Percentiles rank a stretch among this genome's conserved stretches.
Evolutionary conservation across 1,140 invertebrate genomes (phyloP).

Genomic region (Caerostris darwini): DNA sequence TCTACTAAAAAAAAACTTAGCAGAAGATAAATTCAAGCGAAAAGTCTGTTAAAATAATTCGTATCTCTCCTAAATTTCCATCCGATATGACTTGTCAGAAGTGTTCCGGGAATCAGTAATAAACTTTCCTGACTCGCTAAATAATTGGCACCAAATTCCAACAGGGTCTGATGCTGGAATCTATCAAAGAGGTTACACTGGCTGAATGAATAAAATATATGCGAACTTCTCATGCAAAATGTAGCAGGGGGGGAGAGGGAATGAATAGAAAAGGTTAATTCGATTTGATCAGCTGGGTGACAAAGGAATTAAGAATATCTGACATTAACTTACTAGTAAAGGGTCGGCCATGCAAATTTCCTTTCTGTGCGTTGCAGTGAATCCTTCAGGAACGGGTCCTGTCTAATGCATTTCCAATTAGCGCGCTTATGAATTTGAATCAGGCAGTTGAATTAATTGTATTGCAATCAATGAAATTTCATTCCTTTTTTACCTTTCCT

Average conservation of each 20-base stretch:
- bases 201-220: not conserved
- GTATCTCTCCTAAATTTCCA: not conserved
- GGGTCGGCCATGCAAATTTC: constrained; percentile 2
- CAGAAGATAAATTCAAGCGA: not conserved
- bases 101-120: not conserved
- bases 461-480: not conserved
- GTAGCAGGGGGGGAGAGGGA: not conserved
- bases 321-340: constrained; percentile 17
- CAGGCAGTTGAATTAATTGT: not conserved
- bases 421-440: constrained; percentile 8
- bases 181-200: not conserved
- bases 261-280: constrained; percentile 30
- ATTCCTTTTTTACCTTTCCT: not conserved
- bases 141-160: not conserved
- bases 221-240: not conserved
- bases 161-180: not conserved
- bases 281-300: not conserved
- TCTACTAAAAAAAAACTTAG: not conserved
- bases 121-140: constrained; percentile 1
- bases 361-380: not conserved
- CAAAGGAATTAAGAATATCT: constrained; percentile 33
- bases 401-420: not conserved
- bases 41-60: constrained; percentile 23
- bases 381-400: not conserved
- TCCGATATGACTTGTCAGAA: not conserved